A percentile compares a stretch with the other conserved stretches of the same genome.
These are phyloP conservation scores for Drosophila cognata DNA, from an alignment of 2,888 invertebrate species.

Conservation along the genomic window DNA sequence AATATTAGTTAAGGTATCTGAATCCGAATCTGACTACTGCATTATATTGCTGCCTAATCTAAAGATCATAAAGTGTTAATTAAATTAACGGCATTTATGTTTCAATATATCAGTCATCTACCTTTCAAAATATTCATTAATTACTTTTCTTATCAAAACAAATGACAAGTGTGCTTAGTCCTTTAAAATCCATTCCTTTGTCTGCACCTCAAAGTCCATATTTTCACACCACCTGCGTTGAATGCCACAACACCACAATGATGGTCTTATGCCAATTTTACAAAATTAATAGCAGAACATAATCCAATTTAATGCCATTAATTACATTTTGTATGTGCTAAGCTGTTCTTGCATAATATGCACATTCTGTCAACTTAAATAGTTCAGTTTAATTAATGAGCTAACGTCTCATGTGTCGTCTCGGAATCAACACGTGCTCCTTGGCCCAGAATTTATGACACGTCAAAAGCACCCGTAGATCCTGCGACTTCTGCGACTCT, in stretches of 20 bases:
- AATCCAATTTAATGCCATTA: slow-evolving; percentile 43
- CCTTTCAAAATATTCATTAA: not conserved
- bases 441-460: slow-evolving; percentile 30
- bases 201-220: not conserved
- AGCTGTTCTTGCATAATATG: slow-evolving; percentile 10
- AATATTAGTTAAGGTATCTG: no score
- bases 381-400: slow-evolving; percentile 53
- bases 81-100: not conserved
- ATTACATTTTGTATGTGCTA: slow-evolving; percentile 37
- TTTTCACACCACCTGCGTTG: not conserved
- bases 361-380: slow-evolving; percentile 42
- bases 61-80: not conserved
- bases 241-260: not conserved
- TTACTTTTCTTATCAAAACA: not conserved
- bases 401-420: slow-evolving; percentile 27
- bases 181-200: slow-evolving; percentile 6
- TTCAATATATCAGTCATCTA: not conserved
- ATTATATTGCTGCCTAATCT: not conserved
- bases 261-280: slow-evolving; percentile 23
- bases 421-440: slow-evolving; percentile 46
- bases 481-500: slow-evolving; percentile 13
- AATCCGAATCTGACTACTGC: not conserved
- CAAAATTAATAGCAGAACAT: slow-evolving; percentile 17
- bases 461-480: slow-evolving; percentile 14
- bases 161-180: not conserved